Evolutionary conservation across 2,797 vertebrate species (phyloP).

Genomic region (Leucoraja ocellata): DNA sequence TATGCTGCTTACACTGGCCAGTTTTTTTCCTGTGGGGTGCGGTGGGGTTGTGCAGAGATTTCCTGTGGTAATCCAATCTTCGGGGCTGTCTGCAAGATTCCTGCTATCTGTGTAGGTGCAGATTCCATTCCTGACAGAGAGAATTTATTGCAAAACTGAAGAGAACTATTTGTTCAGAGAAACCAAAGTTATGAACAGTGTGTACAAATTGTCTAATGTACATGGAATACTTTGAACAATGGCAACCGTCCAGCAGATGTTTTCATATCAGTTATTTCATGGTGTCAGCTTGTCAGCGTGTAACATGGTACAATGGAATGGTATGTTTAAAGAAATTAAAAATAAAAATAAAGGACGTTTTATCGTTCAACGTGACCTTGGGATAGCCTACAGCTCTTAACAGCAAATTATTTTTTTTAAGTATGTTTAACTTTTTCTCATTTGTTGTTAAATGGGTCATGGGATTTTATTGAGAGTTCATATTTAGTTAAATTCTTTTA

Average conservation of each 20-base stretch:
- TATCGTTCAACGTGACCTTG: neutral
- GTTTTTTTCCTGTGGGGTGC: neutral
- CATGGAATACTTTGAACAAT: neutral
- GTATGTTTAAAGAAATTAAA: neutral
- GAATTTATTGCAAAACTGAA: neutral
- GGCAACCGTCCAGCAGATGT: slow-evolving; percentile 1
- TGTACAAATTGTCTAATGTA: slow-evolving; percentile 17
- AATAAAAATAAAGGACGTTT: neutral
- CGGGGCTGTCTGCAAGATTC: neutral
- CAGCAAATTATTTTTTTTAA: neutral
- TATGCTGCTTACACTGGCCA: neutral
- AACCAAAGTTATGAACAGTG: neutral
- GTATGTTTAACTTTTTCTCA: neutral
- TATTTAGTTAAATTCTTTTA: neutral
- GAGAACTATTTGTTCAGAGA: neutral
- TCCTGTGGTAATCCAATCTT: neutral
- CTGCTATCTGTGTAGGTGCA: slow-evolving; percentile 10
- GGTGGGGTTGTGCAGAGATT: neutral
- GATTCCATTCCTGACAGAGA: neutral
- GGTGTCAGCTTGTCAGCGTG: neutral
- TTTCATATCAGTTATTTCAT: slow-evolving; percentile 5
- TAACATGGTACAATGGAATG: neutral
- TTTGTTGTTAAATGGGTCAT: neutral
- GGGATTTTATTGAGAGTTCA: neutral
- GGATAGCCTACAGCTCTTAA: neutral